Evolutionary conservation across 2,113 vertebrate species (phyloP).

Genomic region (Halcyon malimbica): DNA sequence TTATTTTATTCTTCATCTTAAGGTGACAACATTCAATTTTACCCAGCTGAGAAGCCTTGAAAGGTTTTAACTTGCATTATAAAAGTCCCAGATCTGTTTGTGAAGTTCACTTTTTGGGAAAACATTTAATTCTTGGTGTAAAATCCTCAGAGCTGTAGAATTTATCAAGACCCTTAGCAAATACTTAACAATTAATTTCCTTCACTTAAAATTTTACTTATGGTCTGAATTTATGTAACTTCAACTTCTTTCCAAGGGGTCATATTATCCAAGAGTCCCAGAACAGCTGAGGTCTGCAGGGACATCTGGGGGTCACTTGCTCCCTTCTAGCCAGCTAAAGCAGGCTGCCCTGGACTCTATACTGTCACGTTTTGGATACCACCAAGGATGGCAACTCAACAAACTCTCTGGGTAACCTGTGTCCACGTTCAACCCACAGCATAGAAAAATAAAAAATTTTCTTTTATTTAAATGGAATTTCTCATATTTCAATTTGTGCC

Average conservation of each 20-base stretch:
- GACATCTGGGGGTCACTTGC: background rate
- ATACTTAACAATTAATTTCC: background rate
- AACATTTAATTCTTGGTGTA: background rate
- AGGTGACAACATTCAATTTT: background rate
- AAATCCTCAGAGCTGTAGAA: background rate
- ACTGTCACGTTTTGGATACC: background rate
- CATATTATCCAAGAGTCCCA: background rate
- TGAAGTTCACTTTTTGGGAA: background rate
- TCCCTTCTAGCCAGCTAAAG: background rate
- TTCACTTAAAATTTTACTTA: background rate
- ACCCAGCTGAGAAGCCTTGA: background rate
- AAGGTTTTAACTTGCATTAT: background rate
- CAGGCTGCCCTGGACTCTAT: background rate
- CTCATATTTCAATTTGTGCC: background rate
- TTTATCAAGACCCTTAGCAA: background rate
- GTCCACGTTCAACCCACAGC: no score
- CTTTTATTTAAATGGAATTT: background rate
- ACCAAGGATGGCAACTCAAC: background rate
- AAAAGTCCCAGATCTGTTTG: background rate
- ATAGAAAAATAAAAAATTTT: background rate
- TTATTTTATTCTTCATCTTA: background rate
- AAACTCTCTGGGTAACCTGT: background rate
- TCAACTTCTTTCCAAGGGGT: background rate
- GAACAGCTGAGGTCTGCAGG: background rate
- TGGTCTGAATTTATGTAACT: background rate